Base-by-base conservation (phyloP, 1,140 invertebrate species). In the Dreissena polymorpha region DNA sequence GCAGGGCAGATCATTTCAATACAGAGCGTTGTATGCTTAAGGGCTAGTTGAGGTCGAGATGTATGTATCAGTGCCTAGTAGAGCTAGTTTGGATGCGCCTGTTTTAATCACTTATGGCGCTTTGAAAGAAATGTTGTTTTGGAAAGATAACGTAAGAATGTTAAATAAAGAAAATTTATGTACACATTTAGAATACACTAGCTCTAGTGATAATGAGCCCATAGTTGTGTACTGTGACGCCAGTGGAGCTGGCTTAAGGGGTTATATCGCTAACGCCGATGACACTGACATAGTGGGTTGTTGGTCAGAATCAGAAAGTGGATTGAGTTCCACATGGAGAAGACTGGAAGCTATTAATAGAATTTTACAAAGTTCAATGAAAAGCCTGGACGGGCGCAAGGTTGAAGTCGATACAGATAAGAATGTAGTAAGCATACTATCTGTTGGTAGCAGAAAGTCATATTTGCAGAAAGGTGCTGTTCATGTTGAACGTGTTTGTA, bases 311-410 rank as follows among this genome's bases (percentile, higher is more conserved):
- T 25, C 57, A 23, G 75, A 77, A n/a, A 50, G 39, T n/a, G 18
- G 2, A 10, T 21, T n/a, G 13, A 77, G 75, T 49, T 77, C 75
- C n/a, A 68, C 75, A 12, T 77, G 39, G 57, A 67, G 75, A 50
- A 64, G 68, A 23, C 29, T 77, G 25, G 64, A 75, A 25, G 25
- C 72, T 75, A 57, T 76, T 16, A 3, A 68, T 51, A 13, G n/a
- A 21, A 64, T 64, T 5, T 21, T 77, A 25, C 0, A 68, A 12
- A 27, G 18, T 23, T 49, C 25, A 25, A 7, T 10, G 16, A 16
- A 51, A 2, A 27, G 57, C 2, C 65, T 77, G 16, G 13, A 50
- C 10, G 49, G 29, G 6, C 53, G 21, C 16, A n/a, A 18, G 39
- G 64, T 77, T 16, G 21, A 16, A 23, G 16, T 39, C n/a, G 6